Conservation (phyloP, 2,797 vertebrate genomes). For the Malacoctenus gilli region DNA sequence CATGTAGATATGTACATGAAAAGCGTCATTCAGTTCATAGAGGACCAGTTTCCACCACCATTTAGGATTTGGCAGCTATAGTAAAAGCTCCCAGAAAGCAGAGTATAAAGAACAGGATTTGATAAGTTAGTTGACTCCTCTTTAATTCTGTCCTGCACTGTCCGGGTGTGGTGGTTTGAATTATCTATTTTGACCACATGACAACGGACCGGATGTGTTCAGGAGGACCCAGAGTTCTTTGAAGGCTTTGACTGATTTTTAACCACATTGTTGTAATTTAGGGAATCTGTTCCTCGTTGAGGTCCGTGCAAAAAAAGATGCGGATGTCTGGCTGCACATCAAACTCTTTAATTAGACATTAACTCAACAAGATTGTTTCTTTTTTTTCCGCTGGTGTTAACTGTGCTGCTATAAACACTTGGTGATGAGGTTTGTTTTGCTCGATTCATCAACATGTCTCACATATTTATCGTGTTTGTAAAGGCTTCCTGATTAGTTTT, state of each 20-base stretch:
- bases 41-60: too few species aligned
- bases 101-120: too few species aligned
- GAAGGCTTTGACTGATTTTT: slow-evolving; percentile 24
- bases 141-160: slow-evolving; percentile 5
- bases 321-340: slow-evolving; percentile 42
- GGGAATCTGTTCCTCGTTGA: slow-evolving; percentile 54
- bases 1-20: too few species aligned
- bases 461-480: slow-evolving; percentile 42
- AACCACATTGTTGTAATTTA: slow-evolving; percentile 8
- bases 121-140: slow-evolving; percentile 5
- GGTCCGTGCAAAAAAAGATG: slow-evolving; percentile 31
- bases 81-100: too few species aligned
- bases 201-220: slow-evolving; percentile 19
- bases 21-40: too few species aligned
- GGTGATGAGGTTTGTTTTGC: slow-evolving; percentile 36
- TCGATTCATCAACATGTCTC: slow-evolving; percentile 42
- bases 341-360: slow-evolving; percentile 46
- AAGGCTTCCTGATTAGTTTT: slow-evolving; percentile 41
- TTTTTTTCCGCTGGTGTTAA: too few species aligned
- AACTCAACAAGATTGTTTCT: slow-evolving; percentile 22
- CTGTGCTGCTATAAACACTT: slow-evolving; percentile 36
- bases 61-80: too few species aligned
- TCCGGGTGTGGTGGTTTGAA: slow-evolving; percentile 9
- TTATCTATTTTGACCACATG: slow-evolving; percentile 27
- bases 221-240: slow-evolving; percentile 8